Conservation (phyloP, 2,113 vertebrate species). For the Leucoraja erinaceus region DNA sequence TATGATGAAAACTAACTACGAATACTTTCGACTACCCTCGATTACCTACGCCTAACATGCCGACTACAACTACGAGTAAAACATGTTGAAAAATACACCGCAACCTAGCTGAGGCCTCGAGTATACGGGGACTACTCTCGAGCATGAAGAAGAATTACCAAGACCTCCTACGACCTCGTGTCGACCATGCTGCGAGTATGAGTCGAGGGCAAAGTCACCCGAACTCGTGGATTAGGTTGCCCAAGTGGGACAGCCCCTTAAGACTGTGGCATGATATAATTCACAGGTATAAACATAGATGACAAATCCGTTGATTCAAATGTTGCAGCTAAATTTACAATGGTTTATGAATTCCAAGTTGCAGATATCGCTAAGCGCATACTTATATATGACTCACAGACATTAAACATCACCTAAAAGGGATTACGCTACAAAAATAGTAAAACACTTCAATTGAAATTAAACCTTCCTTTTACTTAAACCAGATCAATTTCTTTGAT, state of each 20-base stretch:
- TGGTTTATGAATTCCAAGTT: not conserved
- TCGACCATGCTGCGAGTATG: too few relatives aligned
- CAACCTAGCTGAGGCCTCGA: too few relatives aligned
- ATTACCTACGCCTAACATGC: too few relatives aligned
- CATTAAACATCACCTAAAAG: constrained; percentile 20
- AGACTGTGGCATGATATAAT: not conserved
- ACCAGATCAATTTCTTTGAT: constrained; percentile 1
- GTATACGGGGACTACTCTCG: too few relatives aligned
- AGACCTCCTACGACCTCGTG: too few relatives aligned
- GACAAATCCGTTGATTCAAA: not conserved
- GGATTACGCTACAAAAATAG: constrained; percentile 8
- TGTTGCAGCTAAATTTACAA: not conserved
- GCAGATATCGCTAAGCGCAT: not conserved
- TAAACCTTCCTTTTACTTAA: not conserved
- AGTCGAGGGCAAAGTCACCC: too few relatives aligned
- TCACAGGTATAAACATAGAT: not conserved
- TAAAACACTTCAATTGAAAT: constrained; percentile 2
- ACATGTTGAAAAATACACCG: too few relatives aligned
- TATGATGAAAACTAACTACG: too few relatives aligned
- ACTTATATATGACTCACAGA: not conserved
- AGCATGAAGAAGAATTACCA: too few relatives aligned
- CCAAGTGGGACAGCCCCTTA: not conserved
- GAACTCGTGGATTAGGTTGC: too few relatives aligned
- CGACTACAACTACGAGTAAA: too few relatives aligned
- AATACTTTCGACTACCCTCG: too few relatives aligned